Evolutionary conservation across 2,888 invertebrate genomes (phyloP).

Genomic region (Mantis religiosa): DNA sequence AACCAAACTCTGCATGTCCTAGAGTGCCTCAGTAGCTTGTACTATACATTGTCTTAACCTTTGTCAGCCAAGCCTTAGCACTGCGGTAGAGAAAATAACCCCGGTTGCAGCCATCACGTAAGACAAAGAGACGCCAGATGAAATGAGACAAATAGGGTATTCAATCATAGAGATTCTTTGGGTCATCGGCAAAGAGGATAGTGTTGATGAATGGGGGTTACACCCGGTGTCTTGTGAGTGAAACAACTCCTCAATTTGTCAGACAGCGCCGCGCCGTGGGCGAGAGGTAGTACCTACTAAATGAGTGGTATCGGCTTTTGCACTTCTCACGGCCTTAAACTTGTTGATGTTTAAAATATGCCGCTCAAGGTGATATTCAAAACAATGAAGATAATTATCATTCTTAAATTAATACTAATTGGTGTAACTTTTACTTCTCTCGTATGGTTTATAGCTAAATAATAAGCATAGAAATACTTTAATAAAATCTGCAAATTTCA

Average conservation of each 20-base stretch:
- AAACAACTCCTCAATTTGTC: constrained; percentile 15
- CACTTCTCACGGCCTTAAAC: neutral
- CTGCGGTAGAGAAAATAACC: neutral
- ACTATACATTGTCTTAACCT: neutral
- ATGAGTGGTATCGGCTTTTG: neutral
- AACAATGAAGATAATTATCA: too few species aligned
- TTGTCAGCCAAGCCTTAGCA: neutral
- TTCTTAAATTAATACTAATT: too few species aligned
- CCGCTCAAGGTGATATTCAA: too few species aligned
- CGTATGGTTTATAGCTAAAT: too few species aligned
- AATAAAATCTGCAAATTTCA: too few species aligned
- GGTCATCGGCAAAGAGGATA: neutral
- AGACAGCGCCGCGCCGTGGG: neutral
- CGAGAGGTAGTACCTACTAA: neutral
- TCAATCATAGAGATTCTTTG: neutral
- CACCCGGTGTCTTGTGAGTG: neutral
- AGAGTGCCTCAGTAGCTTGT: too few species aligned
- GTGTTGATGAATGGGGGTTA: constrained; percentile 8
- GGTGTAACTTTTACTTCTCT: too few species aligned
- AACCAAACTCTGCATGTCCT: too few species aligned
- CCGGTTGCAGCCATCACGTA: neutral
- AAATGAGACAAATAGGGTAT: neutral
- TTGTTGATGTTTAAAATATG: neutral
- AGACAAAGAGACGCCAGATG: neutral
- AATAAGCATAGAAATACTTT: too few species aligned